Base-by-base conservation (phyloP, 2,888 invertebrate genomes). In the Dermolepida albohirtum region DNA sequence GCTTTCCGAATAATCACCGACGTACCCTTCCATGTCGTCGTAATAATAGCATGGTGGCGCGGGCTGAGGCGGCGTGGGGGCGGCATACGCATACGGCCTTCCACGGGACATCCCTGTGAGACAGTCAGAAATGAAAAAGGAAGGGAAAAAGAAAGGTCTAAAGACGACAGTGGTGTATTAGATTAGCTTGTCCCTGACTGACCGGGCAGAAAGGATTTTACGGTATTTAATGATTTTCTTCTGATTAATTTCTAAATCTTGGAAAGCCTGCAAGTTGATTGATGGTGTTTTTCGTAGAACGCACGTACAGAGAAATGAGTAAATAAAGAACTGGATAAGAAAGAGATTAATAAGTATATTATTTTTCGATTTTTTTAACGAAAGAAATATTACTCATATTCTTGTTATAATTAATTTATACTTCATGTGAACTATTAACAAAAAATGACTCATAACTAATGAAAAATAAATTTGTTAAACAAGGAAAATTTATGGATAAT, bases 1-100 rank as follows among this genome's bases (percentile, higher is more conserved):
- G 68, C 71, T 75, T 47, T 77, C 78, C n/a, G 76, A 71, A 63
- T 77, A 77, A 52, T 78, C 77, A n/a, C 75, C 73, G 27, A 73
- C 68, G 55, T 73, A 77, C 6, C 71, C 74, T 65, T 78, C 78
- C 7, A 63, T 69, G 8, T 77, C 76, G 27, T 76, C 76, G 70
- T 74, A 70, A 68, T 75, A 77, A 64, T 77, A 77, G 40, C 71
- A 67, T 8, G 66, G 43, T 1, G 69, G 43, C 14, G 54, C 40
- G 29, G 40, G 34, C 39, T 44, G 27, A 5, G 49, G 64, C 14
- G 43, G 67, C 0, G 43, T 44, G 27, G 39, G 66, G 10, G 69
- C 27, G n/a, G 51, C 51, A 10, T 70, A 71, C 5, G 57, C 44
- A 54, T 70, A 71, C n/a, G 66, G 27, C 44, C 67, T 57, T n/a